Evolutionary conservation across 2,888 invertebrate genomes (phyloP), one percentile per base, ranked within the genome.

Genomic region (Xestoiulus laeticollis): DNA sequence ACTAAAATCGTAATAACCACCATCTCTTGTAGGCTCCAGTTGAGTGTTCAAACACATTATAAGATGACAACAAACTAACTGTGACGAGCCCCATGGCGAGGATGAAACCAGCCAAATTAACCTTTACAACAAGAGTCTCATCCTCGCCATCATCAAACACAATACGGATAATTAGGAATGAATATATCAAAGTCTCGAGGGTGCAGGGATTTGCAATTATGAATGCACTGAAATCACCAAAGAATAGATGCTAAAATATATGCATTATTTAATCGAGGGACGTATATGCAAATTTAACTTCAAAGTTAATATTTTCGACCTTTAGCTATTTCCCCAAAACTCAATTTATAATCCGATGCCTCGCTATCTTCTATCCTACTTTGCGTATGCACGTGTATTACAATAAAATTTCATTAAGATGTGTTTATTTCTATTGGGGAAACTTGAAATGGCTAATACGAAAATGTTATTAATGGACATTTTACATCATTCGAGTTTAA

Each of bases 161-260:
- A 68, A 68, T 68, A 68, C 22, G 5, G 59, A 68, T 68, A 22
- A 68, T 68, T 68, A 68, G 59, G 59, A 22, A 22, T 19, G 59
- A 68, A 68, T 68, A 68, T 68, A 68, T 68, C 22, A 68, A 68
- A 22, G 59, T 68, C 59, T 68, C 59, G 22, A 68, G 59, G 59
- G 59, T 12, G 59, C 22, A 68, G 22, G 19, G 59, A 68, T 22
- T 22, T 10, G 8, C 59, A 68, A 68, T 68, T 68, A 68, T 6
- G 22, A 26, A 68, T 8, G 59, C 59, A 68, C 22, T 68, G 59
- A 68, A 68, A 68, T 22, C n/a, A 26, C 22, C 22, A 22, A 68
- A 26, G 22, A 68, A 68, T 68, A 19, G 59, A 8, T 68, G 59
- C 22, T 22, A 68, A 68, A 68, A 68, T n/a, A n/a, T n/a, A 68